Conservation (phyloP, 2,113 vertebrate genomes). For the Platycercus adscitus region DNA sequence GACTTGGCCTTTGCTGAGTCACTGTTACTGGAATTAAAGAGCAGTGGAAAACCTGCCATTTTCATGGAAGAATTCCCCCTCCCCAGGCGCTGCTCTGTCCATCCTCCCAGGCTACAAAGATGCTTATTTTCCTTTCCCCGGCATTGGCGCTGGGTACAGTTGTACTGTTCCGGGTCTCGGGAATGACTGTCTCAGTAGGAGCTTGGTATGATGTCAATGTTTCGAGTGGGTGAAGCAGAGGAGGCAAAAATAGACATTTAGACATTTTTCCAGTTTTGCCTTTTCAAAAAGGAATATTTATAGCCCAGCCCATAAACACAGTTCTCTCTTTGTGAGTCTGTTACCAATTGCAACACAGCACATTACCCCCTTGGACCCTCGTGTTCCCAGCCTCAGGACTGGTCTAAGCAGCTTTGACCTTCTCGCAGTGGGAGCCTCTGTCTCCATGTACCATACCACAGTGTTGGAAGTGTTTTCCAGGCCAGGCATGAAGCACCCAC, state of each 20-base stretch:
- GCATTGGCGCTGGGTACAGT: neutral
- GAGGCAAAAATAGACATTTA: slow-evolving; percentile 78
- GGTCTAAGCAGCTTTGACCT: neutral
- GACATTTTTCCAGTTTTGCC: slow-evolving; percentile 75
- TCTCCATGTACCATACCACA: neutral
- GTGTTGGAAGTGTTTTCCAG: neutral
- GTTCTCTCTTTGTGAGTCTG: slow-evolving; percentile 62
- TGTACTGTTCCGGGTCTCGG: fast-evolving
- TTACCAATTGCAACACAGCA: neutral
- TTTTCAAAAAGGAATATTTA: slow-evolving; percentile 67
- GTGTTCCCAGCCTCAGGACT: fast-evolving
- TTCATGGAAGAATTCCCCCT: neutral
- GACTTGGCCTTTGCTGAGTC: neutral
- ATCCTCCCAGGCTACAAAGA: neutral
- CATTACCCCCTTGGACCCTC: neutral
- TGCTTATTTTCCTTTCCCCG: neutral
- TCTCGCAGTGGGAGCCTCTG: fast-evolving
- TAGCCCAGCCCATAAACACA: slow-evolving; percentile 55
- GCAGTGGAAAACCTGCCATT: neutral
- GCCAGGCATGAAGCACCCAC: fast-evolving
- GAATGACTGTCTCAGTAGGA: slow-evolving; percentile 61
- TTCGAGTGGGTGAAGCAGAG: slow-evolving; percentile 77
- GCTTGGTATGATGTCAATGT: slow-evolving; percentile 85
- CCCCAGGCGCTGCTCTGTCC: neutral
- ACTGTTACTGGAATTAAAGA: neutral